These are phyloP conservation scores for Lissonota sp. DNA, from an alignment of 2,888 invertebrate genomes.

Conservation along the genomic window DNA sequence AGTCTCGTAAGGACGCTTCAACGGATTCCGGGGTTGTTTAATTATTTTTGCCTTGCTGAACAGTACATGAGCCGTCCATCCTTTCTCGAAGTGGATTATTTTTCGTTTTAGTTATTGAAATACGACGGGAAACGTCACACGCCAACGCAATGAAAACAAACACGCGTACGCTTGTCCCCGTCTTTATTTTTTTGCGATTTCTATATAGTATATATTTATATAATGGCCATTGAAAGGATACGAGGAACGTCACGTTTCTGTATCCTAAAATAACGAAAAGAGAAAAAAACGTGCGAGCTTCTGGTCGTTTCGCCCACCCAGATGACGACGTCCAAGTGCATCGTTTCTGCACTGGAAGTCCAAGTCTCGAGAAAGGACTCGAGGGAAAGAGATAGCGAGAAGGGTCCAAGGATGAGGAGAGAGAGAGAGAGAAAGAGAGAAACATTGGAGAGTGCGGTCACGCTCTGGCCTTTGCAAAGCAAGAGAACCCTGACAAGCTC, in stretches of 20 bases:
- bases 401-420: conserved; percentile 18
- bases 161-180: conserved; percentile 54
- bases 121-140: conserved; percentile 63
- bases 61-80: conserved; percentile 60
- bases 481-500: conserved; percentile 73
- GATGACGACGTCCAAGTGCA: conserved; percentile 45
- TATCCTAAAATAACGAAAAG: conserved; percentile 76
- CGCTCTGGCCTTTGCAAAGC: conserved; percentile 68
- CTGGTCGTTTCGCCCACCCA: conserved; percentile 53
- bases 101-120: conserved; percentile 47
- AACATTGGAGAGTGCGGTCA: conserved; percentile 72
- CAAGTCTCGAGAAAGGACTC: conserved; percentile 57
- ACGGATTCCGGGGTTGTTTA: conserved; percentile 58
- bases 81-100: conserved; percentile 68
- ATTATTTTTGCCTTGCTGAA: conserved; percentile 71
- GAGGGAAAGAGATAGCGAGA: conserved; percentile 13
- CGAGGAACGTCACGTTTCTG: conserved; percentile 66
- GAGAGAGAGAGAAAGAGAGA: conserved; percentile 10
- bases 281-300: conserved; percentile 33
- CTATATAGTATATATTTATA: conserved; percentile 17
- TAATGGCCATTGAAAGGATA: conserved; percentile 63
- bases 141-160: conserved; percentile 75
- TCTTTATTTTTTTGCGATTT: conserved; percentile 23
- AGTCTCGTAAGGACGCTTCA: conserved; percentile 40
- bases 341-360: conserved; percentile 49